Evolutionary conservation across 2,797 vertebrate species (phyloP).

Genomic region (Garrulus glandarius): DNA sequence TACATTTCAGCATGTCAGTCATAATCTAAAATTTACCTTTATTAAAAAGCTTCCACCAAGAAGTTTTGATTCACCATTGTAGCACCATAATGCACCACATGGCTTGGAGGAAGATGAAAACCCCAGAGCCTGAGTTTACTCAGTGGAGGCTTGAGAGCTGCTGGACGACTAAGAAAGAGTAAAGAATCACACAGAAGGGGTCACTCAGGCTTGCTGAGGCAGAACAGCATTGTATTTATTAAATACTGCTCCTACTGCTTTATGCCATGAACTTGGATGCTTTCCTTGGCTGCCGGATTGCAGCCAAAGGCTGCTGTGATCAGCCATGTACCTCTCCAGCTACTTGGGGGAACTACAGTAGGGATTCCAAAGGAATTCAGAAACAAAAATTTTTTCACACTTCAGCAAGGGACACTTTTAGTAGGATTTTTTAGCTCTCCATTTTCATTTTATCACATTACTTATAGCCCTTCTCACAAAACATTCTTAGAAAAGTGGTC

Average conservation of each 20-base stretch:
- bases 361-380: not conserved
- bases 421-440: not conserved
- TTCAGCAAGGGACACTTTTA: not conserved
- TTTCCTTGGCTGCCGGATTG: not conserved
- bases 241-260: not conserved
- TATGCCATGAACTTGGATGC: not conserved
- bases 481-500: not conserved
- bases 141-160: not conserved
- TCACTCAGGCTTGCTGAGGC: not conserved
- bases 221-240: not conserved
- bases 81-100: not conserved
- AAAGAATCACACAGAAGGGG: not conserved
- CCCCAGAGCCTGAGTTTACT: not conserved
- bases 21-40: not conserved
- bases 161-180: not conserved
- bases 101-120: not conserved
- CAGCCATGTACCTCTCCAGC: not conserved
- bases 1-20: not conserved
- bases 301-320: not conserved
- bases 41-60: not conserved
- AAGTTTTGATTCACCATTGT: not conserved
- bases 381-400: not conserved
- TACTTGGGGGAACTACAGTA: not conserved
- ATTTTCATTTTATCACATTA: not conserved
- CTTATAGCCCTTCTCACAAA: not conserved